Evolutionary conservation across 2,797 vertebrate species (phyloP).

Genomic region (Garrulus glandarius): DNA sequence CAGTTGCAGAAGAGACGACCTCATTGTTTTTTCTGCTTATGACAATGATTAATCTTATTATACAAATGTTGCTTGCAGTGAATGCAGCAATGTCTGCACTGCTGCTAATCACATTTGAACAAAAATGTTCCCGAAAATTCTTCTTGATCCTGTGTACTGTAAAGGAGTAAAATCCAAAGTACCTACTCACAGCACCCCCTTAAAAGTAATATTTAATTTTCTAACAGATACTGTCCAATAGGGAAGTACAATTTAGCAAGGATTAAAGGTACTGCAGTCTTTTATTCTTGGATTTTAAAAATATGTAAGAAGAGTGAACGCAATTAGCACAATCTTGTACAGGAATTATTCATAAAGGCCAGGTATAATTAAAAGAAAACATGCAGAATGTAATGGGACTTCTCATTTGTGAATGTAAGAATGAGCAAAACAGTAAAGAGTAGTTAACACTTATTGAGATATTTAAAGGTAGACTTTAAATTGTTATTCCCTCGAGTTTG

Average conservation of each 20-base stretch:
- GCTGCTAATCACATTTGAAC: neutral
- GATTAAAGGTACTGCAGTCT: neutral
- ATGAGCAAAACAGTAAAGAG: neutral
- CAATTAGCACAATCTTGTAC: slow-evolving; percentile 4
- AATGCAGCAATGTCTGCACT: neutral
- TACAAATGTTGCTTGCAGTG: neutral
- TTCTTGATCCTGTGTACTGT: neutral
- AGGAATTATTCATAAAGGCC: slow-evolving; percentile 35
- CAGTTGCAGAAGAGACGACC: neutral
- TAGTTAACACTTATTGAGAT: neutral
- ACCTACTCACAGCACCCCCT: neutral
- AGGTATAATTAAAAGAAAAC: slow-evolving; percentile 43
- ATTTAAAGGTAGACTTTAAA: slow-evolving; percentile 24
- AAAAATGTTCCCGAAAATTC: neutral
- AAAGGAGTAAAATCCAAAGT: neutral
- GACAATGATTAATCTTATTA: neutral
- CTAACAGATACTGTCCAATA: neutral
- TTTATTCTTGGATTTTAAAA: slow-evolving; percentile 35
- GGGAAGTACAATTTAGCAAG: neutral
- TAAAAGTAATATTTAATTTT: neutral
- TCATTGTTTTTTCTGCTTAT: neutral
- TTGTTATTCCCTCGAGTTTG: slow-evolving; percentile 35
- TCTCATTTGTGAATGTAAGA: slow-evolving; percentile 5
- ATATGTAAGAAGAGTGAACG: neutral
- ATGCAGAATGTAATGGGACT: neutral